phyloP scores from a whole-genome alignment of 2,888 invertebrate genomes.

The Tipula helvola region DNA sequence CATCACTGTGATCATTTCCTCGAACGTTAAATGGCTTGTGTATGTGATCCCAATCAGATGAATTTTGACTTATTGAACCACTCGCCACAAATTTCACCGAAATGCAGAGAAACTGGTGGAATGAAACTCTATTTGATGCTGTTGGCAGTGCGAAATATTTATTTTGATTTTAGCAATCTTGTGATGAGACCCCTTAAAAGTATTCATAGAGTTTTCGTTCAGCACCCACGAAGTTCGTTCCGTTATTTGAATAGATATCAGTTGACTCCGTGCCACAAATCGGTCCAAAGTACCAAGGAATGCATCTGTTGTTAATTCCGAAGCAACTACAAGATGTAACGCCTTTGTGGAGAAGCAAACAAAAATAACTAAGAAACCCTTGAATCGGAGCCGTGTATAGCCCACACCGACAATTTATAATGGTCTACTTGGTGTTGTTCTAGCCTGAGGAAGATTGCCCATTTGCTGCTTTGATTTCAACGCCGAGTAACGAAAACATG shows the following conservation, averaged over 20 bases:
- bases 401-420: neutral
- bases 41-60: neutral
- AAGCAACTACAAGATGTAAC: neutral
- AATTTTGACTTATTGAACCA: too few relatives aligned
- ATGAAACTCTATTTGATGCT: too few relatives aligned
- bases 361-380: neutral
- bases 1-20: neutral
- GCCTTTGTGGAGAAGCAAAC: too few relatives aligned
- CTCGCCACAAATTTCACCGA: neutral
- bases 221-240: neutral
- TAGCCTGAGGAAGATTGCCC: neutral
- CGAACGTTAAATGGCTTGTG: neutral
- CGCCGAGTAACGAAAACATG: neutral
- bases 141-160: too few relatives aligned
- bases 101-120: neutral
- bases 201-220: too few relatives aligned
- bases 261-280: neutral
- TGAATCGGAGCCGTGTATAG: neutral
- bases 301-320: too few relatives aligned
- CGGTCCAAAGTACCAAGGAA: neutral
- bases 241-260: neutral
- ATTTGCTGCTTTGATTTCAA: too few relatives aligned
- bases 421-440: neutral
- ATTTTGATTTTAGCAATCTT: too few relatives aligned
- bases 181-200: too few relatives aligned